phyloP scores from a whole-genome alignment of 2,797 vertebrate genomes.

The Sebastiscus albofasciatus region DNA sequence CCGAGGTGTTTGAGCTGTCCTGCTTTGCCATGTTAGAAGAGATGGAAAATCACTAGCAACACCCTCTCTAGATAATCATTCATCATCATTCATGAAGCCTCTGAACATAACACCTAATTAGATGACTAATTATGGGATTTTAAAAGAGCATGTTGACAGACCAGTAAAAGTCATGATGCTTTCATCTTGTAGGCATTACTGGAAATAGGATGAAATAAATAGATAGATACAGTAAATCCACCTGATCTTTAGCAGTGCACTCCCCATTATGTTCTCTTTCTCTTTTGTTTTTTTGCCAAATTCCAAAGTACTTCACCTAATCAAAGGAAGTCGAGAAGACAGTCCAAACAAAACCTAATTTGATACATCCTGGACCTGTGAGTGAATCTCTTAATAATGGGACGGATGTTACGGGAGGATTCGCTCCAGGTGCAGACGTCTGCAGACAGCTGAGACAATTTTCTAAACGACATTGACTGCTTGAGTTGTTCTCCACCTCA shows the following conservation, averaged over 20 bases:
- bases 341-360: conserved; percentile 17
- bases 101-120: conserved; percentile 2
- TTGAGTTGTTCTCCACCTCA: conserved; percentile 1
- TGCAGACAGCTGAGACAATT: conserved; percentile 13
- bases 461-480: conserved; percentile 33
- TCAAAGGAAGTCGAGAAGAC: background rate
- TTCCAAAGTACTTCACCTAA: background rate
- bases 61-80: background rate
- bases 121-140: conserved; percentile 24
- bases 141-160: conserved; percentile 1
- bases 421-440: conserved; percentile 22
- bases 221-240: background rate
- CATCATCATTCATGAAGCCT: conserved; percentile 1
- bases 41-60: conserved; percentile 9
- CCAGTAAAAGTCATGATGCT: background rate
- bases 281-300: background rate
- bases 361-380: conserved; percentile 13
- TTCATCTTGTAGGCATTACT: background rate
- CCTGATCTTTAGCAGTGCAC: background rate
- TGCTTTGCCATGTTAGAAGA: background rate
- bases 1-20: background rate
- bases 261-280: background rate
- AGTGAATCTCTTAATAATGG: conserved; percentile 8
- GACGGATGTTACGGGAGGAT: conserved; percentile 26
- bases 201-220: background rate